Base-by-base conservation (phyloP, 1,140 invertebrate species). In the Bradysia coprophila region DNA sequence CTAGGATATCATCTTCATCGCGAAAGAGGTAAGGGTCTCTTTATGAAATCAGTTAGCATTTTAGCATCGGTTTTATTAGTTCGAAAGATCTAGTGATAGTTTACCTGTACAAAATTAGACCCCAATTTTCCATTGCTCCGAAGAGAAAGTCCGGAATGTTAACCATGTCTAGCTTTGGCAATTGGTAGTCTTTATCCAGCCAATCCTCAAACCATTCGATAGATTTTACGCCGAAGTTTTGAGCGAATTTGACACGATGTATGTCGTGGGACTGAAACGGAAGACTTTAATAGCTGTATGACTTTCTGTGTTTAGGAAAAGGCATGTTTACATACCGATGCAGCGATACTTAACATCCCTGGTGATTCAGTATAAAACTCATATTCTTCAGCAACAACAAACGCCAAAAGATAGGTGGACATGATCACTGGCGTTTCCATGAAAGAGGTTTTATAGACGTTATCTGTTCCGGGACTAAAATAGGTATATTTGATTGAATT, bases 61-160 rank as follows among this genome's bases (percentile, higher is more conserved):
- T n/a, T n/a, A n/a, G n/a, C n/a, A n/a, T n/a, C n/a, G n/a, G n/a
- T n/a, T n/a, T n/a, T n/a, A n/a, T n/a, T n/a, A n/a, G n/a, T n/a
- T n/a, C n/a, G n/a, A n/a, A n/a, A n/a, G n/a, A n/a, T 1, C 9
- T 23, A 5, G 18, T 34, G 11, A 31, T n/a, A 9, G 23, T 16
- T 1, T n/a, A 1, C 21, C 18, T 16, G n/a, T 16, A 16, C 19
- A 44, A 42, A 47, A 58, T 9, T 57, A 47, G 3, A 1, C 77
- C 77, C 75, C 76, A 78, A 51, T 80, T 80, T 49, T 81, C 78
- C 78, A 81, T 81, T 19, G 57, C 73, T 2, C 70, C 81, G 13
- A 6, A 28, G 13, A 28, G 6, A 28, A 6, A 6, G 13, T 28
- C 24, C 13, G 24, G 24, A 28, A 28, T 13, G 13, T 13, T 28